phyloP scores from a whole-genome alignment of 2,888 invertebrate species.

The Leptinotarsa juncta region DNA sequence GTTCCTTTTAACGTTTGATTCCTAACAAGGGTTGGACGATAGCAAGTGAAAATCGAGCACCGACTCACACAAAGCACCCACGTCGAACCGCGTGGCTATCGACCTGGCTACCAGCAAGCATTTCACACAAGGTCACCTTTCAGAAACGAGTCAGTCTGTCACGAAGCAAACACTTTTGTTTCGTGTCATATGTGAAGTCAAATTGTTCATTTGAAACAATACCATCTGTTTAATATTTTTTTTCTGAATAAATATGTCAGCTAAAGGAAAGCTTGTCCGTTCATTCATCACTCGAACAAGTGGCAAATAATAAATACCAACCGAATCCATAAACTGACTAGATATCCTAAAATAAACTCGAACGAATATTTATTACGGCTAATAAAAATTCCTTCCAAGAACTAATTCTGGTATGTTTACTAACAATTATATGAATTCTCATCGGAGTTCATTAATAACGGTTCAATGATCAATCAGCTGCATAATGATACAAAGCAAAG shows the following conservation, averaged over 20 bases:
- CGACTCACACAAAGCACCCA: too few species aligned
- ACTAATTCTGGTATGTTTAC: slow-evolving; percentile 12
- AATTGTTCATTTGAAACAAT: too few species aligned
- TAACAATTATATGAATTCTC: slow-evolving; percentile 3
- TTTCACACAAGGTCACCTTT: too few species aligned
- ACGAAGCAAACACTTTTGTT: too few species aligned
- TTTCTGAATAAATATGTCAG: not conserved
- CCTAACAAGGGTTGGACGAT: too few species aligned
- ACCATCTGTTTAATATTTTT: too few species aligned
- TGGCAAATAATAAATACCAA: not conserved
- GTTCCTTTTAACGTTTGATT: too few species aligned
- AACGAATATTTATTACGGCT: not conserved
- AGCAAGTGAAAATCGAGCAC: too few species aligned
- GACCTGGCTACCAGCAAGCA: too few species aligned
- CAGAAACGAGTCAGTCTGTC: too few species aligned
- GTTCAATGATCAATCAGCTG: not conserved
- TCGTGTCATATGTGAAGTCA: too few species aligned
- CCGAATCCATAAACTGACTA: not conserved
- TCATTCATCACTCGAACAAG: not conserved
- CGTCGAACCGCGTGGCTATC: too few species aligned
- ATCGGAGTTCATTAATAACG: not conserved
- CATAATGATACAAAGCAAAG: slow-evolving; percentile 17
- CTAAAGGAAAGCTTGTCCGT: not conserved
- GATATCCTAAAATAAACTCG: not conserved
- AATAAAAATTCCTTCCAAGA: slow-evolving; percentile 12